Conservation (phyloP, 2,797 vertebrate genomes). For the Chrosomus eos region DNA sequence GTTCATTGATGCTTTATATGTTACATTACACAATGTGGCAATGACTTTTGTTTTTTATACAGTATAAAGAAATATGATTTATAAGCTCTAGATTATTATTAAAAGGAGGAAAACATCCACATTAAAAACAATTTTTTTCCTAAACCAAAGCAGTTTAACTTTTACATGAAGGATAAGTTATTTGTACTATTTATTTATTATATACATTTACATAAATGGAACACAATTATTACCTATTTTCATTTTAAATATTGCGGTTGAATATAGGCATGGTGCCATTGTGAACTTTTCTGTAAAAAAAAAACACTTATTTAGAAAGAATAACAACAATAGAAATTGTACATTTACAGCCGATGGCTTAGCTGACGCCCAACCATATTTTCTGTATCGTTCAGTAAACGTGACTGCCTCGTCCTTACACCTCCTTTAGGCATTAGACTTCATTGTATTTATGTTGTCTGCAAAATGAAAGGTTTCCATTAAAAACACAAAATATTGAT, state of each 20-base stretch:
- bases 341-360: background rate
- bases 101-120: background rate
- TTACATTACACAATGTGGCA: background rate
- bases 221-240: background rate
- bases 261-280: background rate
- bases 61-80: background rate
- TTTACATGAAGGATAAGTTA: background rate
- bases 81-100: background rate
- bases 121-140: too few relatives aligned
- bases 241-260: background rate
- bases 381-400: background rate
- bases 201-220: background rate
- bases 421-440: background rate
- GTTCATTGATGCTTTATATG: background rate
- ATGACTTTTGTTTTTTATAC: background rate
- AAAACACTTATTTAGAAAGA: background rate
- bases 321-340: background rate
- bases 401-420: background rate
- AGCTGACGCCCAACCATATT: background rate
- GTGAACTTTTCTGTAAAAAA: background rate
- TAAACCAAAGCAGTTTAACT: background rate
- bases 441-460: slow-evolving; percentile 3
- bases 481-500: background rate
- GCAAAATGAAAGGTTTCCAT: background rate
- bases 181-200: background rate